Evolutionary conservation across 2,888 invertebrate genomes (phyloP).

Genomic region (Eupithecia pulchellata): DNA sequence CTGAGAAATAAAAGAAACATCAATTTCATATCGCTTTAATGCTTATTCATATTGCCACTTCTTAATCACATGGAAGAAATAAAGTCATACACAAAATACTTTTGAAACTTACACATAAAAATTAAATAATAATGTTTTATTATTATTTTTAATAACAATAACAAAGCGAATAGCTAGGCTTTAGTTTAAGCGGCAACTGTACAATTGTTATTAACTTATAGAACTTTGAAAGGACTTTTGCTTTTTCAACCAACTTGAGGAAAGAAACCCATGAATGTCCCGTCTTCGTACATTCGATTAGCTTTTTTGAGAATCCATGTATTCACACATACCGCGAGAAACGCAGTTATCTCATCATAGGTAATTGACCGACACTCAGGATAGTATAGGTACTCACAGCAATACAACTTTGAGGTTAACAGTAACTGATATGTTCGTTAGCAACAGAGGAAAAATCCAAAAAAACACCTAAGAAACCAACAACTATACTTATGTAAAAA

Average conservation of each 20-base stretch:
- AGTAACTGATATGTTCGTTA: neutral
- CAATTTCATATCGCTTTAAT: conserved; percentile 63
- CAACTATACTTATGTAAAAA: neutral
- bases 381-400: neutral
- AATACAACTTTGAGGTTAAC: neutral
- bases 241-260: neutral
- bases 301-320: neutral
- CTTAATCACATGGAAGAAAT: conserved; percentile 82
- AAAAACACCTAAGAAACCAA: neutral
- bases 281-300: neutral
- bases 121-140: conserved; percentile 72
- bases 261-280: neutral
- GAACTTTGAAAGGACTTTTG: neutral
- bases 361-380: neutral
- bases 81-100: conserved; percentile 76
- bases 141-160: conserved; percentile 75
- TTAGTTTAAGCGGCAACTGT: conserved; percentile 24
- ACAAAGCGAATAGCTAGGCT: conserved; percentile 73
- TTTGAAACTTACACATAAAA: conserved; percentile 70
- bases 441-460: neutral
- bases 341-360: neutral
- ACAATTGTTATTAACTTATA: conserved; percentile 22
- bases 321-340: neutral
- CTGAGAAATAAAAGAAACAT: conserved; percentile 27
- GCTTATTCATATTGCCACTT: conserved; percentile 80